Conservation (phyloP, 2,888 invertebrate species). For the Flabesymbios commensalis region DNA sequence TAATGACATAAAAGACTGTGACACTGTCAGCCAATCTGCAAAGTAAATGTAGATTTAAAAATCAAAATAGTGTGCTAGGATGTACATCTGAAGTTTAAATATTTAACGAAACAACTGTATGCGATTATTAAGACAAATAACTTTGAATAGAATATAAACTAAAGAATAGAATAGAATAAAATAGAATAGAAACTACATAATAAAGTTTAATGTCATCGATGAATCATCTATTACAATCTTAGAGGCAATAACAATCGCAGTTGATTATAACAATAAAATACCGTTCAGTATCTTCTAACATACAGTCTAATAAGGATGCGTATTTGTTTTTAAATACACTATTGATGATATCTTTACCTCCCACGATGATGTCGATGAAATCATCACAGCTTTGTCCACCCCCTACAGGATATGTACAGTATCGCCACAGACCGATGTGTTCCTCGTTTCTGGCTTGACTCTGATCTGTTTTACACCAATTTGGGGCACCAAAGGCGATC, state of each 20-base stretch:
- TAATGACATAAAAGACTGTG: constrained; percentile 32
- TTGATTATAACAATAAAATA: background rate
- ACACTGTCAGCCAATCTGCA: constrained; percentile 37
- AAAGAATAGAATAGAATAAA: too few relatives aligned
- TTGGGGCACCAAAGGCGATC: constrained; percentile 32
- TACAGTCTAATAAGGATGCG: too few relatives aligned
- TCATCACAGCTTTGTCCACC: constrained; percentile 27
- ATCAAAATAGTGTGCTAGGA: background rate
- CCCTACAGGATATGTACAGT: constrained; percentile 29
- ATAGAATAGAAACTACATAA: too few relatives aligned
- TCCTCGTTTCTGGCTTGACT: constrained; percentile 19
- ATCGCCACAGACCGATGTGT: constrained; percentile 35
- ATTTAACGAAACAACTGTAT: background rate
- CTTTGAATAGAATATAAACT: too few relatives aligned
- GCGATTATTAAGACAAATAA: background rate
- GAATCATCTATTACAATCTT: background rate
- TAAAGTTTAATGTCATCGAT: background rate
- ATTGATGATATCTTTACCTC: too few relatives aligned
- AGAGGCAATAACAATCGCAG: background rate
- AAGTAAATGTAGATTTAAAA: background rate
- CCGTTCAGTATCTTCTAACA: too few relatives aligned
- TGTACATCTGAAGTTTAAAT: background rate
- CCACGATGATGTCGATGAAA: constrained; percentile 33
- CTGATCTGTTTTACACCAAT: constrained; percentile 30
- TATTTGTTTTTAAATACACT: too few relatives aligned